Evolutionary conservation across 2,888 invertebrate genomes (phyloP), one percentile per base, ranked within the genome.

Genomic region (Gymnocheta viridis): DNA sequence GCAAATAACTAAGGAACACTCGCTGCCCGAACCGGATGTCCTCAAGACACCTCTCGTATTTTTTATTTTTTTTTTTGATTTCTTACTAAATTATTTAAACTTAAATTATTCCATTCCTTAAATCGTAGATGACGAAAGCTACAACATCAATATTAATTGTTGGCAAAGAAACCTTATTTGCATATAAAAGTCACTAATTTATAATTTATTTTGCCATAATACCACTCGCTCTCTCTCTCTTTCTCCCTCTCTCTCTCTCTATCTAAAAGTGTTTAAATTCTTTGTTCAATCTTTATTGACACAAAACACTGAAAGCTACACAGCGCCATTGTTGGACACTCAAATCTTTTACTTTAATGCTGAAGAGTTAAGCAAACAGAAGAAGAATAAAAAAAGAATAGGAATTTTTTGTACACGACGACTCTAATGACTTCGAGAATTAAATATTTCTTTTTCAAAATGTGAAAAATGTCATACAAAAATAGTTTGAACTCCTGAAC

Each of bases 281-380:
- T 72, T 62, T 62, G 22, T 72, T 72, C 38, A 54, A 51, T 38
- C 24, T 58, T 49, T 60, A 78, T 54, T 70, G 78, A 70, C 62
- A 79, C 22, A 49, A 60, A 62, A 70, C 66, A 76, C 56, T 56
- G 47, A 12, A 47, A 56, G 9, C 22, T 35, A 47, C 14, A 60
- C 47, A 60, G 35, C 10, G 4, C 27, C 27, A 44, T 58, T 77
- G 64, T 60, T 66, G 44, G 35, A 60, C 64, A 66, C 19, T 80
- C 54, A 49, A 64, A 54, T 70, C 69, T 54, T 41, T 19, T 56
- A 54, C 19, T 51, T 54, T 7, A 32, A 12, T 64, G 64, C 35
- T 79, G 72, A 79, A 72, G 14, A 72, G 64, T 79, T 72, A 29
- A 47, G 64, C 56, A 79, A 79, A 79, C 47, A 79, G 7, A 51